A percentile compares a stretch with the other conserved stretches of the same genome.
Evolutionary conservation across 2,113 vertebrate species (phyloP).

Genomic region (Glaucomys volans): DNA sequence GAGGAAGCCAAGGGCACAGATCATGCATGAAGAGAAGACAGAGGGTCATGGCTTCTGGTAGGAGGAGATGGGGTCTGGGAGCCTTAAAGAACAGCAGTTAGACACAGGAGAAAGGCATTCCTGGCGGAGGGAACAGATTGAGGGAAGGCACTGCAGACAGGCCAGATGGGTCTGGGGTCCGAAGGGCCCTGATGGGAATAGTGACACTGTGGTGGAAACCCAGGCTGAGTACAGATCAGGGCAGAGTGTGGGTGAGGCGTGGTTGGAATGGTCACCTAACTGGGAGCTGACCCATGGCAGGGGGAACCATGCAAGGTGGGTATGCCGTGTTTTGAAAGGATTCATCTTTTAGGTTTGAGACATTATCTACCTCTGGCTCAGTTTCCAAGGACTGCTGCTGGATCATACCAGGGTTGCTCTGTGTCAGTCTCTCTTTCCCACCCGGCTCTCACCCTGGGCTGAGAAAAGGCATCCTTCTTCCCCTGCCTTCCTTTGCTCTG

Average conservation of each 20-base stretch:
- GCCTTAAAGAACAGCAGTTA: not conserved
- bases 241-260: fast-evolving
- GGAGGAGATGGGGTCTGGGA: not conserved
- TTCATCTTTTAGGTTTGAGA: not conserved
- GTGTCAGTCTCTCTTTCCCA: not conserved
- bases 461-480: not conserved
- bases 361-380: not conserved
- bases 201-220: not conserved
- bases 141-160: not conserved
- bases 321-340: too few species aligned
- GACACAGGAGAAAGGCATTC: not conserved
- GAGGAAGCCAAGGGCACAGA: not conserved
- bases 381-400: not conserved
- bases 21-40: not conserved
- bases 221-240: not conserved
- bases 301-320: not conserved
- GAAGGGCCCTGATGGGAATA: not conserved
- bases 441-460: not conserved
- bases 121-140: not conserved
- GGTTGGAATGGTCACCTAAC: not conserved
- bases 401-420: fast-evolving
- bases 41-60: not conserved
- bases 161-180: not conserved
- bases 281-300: not conserved
- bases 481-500: not conserved